These are phyloP conservation scores for Phataginus tetradactyla DNA, from an alignment of 2,797 vertebrate genomes.

Conservation along the genomic window DNA sequence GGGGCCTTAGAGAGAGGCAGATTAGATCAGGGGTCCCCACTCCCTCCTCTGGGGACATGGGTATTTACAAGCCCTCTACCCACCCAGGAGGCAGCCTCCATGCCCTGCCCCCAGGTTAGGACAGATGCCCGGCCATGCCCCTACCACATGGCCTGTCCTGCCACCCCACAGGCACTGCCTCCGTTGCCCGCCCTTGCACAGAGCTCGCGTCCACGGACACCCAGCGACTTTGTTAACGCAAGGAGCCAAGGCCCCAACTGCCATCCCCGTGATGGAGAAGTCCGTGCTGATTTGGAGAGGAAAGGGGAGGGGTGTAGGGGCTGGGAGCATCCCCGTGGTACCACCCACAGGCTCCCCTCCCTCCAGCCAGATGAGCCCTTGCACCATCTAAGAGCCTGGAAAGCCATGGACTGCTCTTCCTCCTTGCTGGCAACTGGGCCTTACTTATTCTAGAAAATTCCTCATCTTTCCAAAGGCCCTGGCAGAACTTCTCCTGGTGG, in stretches of 20 bases:
- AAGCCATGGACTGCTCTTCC: not conserved
- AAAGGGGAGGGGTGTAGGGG: accelerated
- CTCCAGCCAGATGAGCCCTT: too few species aligned
- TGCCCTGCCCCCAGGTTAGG: not conserved
- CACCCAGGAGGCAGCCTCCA: not conserved
- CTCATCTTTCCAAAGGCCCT: too few species aligned
- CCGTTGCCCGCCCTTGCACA: accelerated
- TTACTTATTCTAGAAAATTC: not conserved
- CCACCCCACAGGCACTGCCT: accelerated
- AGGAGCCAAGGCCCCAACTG: not conserved
- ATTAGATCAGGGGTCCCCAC: too few species aligned
- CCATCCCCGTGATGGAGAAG: accelerated
- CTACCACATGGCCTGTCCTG: not conserved
- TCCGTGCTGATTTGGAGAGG: not conserved
- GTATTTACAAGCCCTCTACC: too few species aligned
- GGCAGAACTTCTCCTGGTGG: not conserved
- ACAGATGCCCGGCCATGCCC: accelerated
- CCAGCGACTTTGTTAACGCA: accelerated
- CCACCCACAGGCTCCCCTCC: not conserved
- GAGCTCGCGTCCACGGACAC: accelerated
- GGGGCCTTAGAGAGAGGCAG: not conserved
- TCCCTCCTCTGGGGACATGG: too few species aligned
- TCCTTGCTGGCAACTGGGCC: not conserved
- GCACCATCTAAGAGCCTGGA: too few species aligned
- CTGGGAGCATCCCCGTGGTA: accelerated